phyloP scores from a whole-genome alignment of 2,888 invertebrate genomes.

The Philaethria dido region DNA sequence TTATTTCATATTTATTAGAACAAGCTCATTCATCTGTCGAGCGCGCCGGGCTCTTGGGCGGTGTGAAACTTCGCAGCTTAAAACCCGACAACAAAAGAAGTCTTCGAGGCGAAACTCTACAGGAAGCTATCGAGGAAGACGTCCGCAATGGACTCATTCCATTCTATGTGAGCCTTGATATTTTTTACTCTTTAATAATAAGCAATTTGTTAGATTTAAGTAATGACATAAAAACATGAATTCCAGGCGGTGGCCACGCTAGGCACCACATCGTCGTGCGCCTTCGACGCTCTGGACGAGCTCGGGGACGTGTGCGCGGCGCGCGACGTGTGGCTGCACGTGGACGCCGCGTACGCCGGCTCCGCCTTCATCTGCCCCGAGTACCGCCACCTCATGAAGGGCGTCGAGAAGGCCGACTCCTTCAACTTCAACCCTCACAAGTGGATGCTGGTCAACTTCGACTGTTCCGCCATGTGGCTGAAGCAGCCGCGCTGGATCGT shows the following conservation, averaged over 20 bases:
- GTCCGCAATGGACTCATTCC: conserved; percentile 95
- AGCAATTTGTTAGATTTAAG: no score
- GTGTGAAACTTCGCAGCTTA: conserved; percentile 90
- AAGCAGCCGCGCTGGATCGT: conserved; percentile 95
- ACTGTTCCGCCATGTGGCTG: conserved; percentile 99
- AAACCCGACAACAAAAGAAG: conserved; percentile 88
- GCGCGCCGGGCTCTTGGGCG: conserved; percentile 94
- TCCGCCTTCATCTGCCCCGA: conserved; percentile 99
- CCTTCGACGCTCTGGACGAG: conserved; percentile 95
- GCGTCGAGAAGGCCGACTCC: conserved; percentile 95
- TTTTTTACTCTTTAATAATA: no score
- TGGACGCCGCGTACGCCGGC: conserved; percentile 98
- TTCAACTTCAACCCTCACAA: conserved; percentile 99
- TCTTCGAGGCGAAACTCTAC: conserved; percentile 89
- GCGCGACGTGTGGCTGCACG: conserved; percentile 95
- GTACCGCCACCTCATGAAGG: conserved; percentile 94
- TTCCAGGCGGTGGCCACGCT: conserved; percentile 92
- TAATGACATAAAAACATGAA: background rate
- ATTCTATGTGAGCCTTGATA: conserved; percentile 91
- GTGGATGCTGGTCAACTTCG: conserved; percentile 99
- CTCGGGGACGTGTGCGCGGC: conserved; percentile 93
- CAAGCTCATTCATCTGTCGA: conserved; percentile 98
- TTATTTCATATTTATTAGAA: conserved; percentile 69
- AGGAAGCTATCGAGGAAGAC: conserved; percentile 93
- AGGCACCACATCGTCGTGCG: conserved; percentile 98